phyloP scores from a whole-genome alignment of 23 tunicate species.

The Diplosoma virens region DNA sequence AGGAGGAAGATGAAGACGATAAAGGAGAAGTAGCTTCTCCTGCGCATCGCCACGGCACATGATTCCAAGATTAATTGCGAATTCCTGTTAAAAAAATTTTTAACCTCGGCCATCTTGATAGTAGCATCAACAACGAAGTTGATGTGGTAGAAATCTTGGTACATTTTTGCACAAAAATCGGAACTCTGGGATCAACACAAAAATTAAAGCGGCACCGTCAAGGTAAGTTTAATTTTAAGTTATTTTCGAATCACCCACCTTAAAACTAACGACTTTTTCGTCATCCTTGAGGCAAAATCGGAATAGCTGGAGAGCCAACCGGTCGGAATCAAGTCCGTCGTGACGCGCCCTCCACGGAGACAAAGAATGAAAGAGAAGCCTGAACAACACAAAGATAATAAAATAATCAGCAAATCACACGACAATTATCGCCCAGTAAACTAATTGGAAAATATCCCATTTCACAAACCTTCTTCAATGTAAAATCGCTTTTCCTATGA shows the following conservation, averaged over 20 bases:
- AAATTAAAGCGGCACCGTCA: too few relatives aligned
- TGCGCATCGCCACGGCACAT: conserved; percentile 78
- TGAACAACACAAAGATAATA: not conserved
- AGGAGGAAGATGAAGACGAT: conserved; percentile 75
- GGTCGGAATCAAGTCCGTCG: conserved; percentile 35
- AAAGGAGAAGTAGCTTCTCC: conserved; percentile 60
- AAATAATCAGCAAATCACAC: too few relatives aligned
- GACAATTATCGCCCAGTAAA: too few relatives aligned
- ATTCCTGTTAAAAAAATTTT: conserved; percentile 56
- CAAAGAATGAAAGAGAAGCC: conserved; percentile 52
- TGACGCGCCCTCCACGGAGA: conserved; percentile 91
- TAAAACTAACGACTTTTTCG: conserved; percentile 54
- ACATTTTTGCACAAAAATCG: not conserved
- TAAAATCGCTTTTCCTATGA: too few relatives aligned
- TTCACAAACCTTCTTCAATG: too few relatives aligned
- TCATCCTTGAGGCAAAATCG: conserved; percentile 28
- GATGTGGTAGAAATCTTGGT: not conserved
- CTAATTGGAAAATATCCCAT: too few relatives aligned
- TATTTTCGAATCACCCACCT: conserved; percentile 24
- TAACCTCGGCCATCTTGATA: too few relatives aligned
- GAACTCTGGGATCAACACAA: not conserved
- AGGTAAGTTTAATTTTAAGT: too few relatives aligned
- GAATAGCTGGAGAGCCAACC: conserved; percentile 54
- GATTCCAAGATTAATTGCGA: conserved; percentile 61
- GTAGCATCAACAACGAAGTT: not conserved